Evolutionary conservation across 2,888 invertebrate species (phyloP).

Genomic region (Penaeus monodon): DNA sequence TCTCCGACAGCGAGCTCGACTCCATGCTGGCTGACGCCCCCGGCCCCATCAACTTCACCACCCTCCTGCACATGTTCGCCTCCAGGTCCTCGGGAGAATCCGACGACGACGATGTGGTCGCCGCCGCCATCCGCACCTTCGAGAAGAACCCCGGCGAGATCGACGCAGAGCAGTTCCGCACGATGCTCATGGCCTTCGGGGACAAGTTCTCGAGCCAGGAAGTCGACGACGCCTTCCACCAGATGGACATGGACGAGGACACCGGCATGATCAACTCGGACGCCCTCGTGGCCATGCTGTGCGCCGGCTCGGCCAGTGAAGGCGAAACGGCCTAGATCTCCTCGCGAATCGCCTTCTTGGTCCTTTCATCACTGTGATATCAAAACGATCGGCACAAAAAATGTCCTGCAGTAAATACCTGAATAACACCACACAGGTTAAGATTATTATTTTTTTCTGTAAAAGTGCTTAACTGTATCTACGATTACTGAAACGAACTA

Average conservation of each 20-base stretch:
- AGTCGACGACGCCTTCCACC: constrained; percentile 91
- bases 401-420: no score
- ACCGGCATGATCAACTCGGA: constrained; percentile 73
- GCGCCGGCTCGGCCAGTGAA: constrained; percentile 6
- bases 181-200: constrained; percentile 92
- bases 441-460: no score
- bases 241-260: constrained; percentile 91
- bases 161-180: constrained; percentile 77
- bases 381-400: no score
- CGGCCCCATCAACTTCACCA: constrained; percentile 58
- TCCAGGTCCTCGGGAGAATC: constrained; percentile 73
- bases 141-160: constrained; percentile 52
- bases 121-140: constrained; percentile 70
- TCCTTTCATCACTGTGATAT: no score
- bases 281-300: constrained; percentile 34
- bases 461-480: no score
- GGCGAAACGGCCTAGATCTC: not conserved
- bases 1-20: constrained; percentile 74
- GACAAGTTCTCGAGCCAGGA: constrained; percentile 91
- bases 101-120: constrained; percentile 76
- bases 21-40: constrained; percentile 77
- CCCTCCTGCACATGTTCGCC: constrained; percentile 62
- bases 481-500: no score
- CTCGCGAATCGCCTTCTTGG: no score
- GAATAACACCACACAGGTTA: no score